Percentiles rank a stretch among this genome's conserved stretches.
These are phyloP conservation scores for Synergus laeviventris DNA, from an alignment of 2,888 invertebrate genomes.

Conservation along the genomic window DNA sequence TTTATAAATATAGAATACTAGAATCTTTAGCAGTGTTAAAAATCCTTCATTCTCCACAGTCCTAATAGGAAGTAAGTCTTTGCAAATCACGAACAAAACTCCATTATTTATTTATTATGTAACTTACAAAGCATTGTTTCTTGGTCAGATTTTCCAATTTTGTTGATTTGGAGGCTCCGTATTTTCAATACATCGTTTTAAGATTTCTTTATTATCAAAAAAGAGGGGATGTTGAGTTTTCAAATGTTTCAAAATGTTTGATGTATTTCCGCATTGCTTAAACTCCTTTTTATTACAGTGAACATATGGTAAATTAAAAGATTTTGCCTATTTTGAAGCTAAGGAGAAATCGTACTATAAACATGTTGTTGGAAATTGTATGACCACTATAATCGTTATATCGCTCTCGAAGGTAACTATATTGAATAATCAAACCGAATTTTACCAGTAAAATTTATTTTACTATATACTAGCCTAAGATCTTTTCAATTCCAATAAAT, in stretches of 20 bases:
- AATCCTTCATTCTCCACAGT: slow-evolving; percentile 53
- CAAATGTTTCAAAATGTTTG: not conserved
- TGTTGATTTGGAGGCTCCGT: not conserved
- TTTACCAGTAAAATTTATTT: no score
- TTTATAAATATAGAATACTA: slow-evolving; percentile 51
- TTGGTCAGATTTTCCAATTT: not conserved
- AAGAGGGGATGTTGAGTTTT: not conserved
- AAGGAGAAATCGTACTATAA: no score
- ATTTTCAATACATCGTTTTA: not conserved
- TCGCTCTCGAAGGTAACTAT: no score
- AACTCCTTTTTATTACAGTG: slow-evolving; percentile 27
- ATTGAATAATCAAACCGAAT: no score
- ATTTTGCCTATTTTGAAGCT: no score
- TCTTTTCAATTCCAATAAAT: no score
- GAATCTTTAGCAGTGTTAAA: slow-evolving; percentile 50
- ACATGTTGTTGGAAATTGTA: no score
- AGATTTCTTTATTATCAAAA: not conserved
- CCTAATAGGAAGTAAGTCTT: slow-evolving; percentile 41
- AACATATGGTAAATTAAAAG: not conserved
- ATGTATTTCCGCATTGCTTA: not conserved
- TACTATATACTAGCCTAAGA: no score
- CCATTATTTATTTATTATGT: slow-evolving; percentile 1
- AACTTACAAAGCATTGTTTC: not conserved
- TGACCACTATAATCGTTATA: no score
- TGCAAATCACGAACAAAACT: slow-evolving; percentile 73